These are phyloP conservation scores for Prunella fulvescens DNA, from an alignment of 2,113 vertebrate species.

Conservation along the genomic window DNA sequence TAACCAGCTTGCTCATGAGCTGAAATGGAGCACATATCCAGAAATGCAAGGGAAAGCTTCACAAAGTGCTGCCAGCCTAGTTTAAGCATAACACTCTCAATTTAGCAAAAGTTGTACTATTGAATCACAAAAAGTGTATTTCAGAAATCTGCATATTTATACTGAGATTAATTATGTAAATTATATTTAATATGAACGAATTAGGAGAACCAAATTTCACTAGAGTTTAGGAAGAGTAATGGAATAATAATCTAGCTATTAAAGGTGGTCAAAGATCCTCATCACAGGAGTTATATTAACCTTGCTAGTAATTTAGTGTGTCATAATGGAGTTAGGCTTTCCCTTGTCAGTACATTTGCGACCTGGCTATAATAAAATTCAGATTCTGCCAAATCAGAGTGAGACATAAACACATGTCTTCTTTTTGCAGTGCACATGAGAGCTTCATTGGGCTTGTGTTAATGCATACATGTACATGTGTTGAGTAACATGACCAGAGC, in stretches of 20 bases:
- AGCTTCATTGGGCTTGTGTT: neutral
- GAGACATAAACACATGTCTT: neutral
- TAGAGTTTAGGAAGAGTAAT: conserved; percentile 54
- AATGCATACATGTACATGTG: neutral
- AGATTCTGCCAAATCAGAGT: neutral
- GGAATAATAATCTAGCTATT: conserved; percentile 47
- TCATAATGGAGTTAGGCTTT: conserved; percentile 47
- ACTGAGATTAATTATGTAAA: conserved; percentile 43
- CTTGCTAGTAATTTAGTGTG: conserved; percentile 36
- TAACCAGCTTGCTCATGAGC: conserved; percentile 25
- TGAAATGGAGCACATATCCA: conserved; percentile 50
- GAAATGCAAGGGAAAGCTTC: conserved; percentile 49
- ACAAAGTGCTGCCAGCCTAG: neutral
- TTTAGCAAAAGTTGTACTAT: neutral
- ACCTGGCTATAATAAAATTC: conserved; percentile 46
- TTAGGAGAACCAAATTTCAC: conserved; percentile 32
- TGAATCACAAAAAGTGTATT: conserved; percentile 8
- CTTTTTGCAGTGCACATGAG: neutral
- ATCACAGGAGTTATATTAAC: conserved; percentile 55
- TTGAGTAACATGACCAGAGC: neutral
- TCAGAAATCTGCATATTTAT: conserved; percentile 17
- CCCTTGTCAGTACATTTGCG: conserved; percentile 27
- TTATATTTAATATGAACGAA: conserved; percentile 28
- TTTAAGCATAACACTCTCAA: neutral
- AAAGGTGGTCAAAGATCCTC: conserved; percentile 51